Evolutionary conservation across 2,113 vertebrate species (phyloP).

Genomic region (Theristicus caerulescens): DNA sequence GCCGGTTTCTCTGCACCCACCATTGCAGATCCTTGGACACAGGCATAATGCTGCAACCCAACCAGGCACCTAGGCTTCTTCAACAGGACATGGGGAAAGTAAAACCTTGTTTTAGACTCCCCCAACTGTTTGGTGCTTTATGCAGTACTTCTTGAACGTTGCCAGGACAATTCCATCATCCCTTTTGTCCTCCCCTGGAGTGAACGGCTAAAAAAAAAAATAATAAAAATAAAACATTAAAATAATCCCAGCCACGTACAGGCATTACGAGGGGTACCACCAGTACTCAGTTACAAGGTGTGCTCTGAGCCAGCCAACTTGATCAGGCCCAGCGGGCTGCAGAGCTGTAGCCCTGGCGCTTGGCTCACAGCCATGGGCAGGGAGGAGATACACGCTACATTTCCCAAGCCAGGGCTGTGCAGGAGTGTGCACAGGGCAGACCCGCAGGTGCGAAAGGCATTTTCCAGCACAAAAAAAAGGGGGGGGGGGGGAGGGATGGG

Average conservation of each 20-base stretch:
- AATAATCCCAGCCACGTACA: rapidly evolving
- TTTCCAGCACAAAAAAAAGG: not conserved
- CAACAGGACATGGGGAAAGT: rapidly evolving
- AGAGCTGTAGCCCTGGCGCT: rapidly evolving
- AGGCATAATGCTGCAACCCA: not conserved
- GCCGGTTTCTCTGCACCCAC: not conserved
- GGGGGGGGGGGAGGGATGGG: not conserved
- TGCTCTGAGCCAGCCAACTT: not conserved
- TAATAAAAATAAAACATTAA: not conserved
- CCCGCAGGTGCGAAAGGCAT: not conserved
- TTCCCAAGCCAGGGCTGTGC: not conserved
- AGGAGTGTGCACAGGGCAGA: rapidly evolving
- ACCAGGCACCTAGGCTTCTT: not conserved
- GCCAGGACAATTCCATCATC: not conserved
- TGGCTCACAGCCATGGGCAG: rapidly evolving
- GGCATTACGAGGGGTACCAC: not conserved
- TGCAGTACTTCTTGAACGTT: not conserved
- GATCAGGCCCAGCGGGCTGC: rapidly evolving
- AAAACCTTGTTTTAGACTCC: not conserved
- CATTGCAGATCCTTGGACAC: not conserved
- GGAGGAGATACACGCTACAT: rapidly evolving
- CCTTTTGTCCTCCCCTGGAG: not conserved
- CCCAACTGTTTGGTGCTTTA: not conserved
- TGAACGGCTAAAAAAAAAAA: rapidly evolving
- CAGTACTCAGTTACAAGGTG: rapidly evolving